Evolutionary conservation across 2,888 invertebrate species (phyloP), one percentile per base, ranked within the genome.

Genomic region (Stratiomys singularior): DNA sequence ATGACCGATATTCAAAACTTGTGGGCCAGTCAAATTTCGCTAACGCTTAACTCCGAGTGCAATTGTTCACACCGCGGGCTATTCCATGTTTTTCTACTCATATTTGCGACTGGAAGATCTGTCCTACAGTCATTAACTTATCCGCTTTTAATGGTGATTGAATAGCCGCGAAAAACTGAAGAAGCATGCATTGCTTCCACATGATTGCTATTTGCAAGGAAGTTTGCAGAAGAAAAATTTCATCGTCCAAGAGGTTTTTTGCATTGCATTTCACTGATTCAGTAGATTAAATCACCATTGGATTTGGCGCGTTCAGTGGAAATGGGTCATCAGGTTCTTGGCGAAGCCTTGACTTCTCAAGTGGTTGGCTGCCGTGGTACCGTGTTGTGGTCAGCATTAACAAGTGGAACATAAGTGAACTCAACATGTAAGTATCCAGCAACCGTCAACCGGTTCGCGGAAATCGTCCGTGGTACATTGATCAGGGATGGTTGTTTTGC

Each of bases 291-390:
- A 74, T 74, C 74, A 23, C 23, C 28, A 74, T 74, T 74, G 74
- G 74, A 58, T 74, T 74, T 74, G 58, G 74, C 60, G 18, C 74
- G 44, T 74, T 56, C 56, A 58, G 56, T 25, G 58, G 18, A 23
- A 74, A 60, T 74, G 13, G 74, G 74, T 74, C 74, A 74, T 74
- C 74, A 60, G 74, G 60, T 58, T 74, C 74, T 74, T 37, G 60
- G 60, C 37, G 30, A 23, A 74, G 74, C 74, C 56, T 72, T 72
- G 72, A 58, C 72, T 72, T 60, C 28, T 25, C 52, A 74, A 74
- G 52, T 72, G 56, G 30, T 46, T 56, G 69, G 52, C 52, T 37
- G 37, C 37, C 9, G 37, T 9, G 37, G 37, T 37, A 37, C 37
- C 5, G 37, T 37, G 37, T 37, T 37, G 3, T 37, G 52, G 52